phyloP scores from a whole-genome alignment of 1,140 invertebrate species.

The Brachionus rubens region DNA sequence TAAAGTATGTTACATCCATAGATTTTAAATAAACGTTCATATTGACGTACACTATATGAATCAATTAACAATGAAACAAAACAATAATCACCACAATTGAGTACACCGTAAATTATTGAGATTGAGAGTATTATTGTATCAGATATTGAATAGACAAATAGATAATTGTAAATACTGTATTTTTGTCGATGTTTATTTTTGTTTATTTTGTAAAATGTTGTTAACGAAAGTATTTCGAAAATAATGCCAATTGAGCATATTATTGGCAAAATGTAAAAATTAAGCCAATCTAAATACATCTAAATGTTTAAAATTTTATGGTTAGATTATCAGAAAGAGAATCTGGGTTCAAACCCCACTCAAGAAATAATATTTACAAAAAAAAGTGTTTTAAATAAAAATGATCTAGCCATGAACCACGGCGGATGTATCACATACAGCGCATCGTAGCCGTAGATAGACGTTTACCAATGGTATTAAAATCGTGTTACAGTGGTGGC shows the following conservation, averaged over 20 bases:
- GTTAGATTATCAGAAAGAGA: too few species aligned
- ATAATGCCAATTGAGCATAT: neutral
- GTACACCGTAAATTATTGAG: slow-evolving; percentile 3
- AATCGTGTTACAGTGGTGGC: too few species aligned
- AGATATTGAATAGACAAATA: neutral
- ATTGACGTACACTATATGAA: neutral
- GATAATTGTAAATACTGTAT: slow-evolving; percentile 3
- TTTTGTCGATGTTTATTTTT: neutral
- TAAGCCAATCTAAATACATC: neutral
- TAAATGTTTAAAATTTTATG: too few species aligned
- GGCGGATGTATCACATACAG: too few species aligned
- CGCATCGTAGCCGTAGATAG: too few species aligned
- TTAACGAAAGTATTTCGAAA: slow-evolving; percentile 3
- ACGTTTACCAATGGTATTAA: too few species aligned
- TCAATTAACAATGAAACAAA: neutral
- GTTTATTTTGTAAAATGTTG: slow-evolving; percentile 25
- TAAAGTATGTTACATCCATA: neutral
- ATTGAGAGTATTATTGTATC: neutral
- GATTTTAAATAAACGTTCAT: slow-evolving; percentile 8
- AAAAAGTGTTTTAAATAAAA: too few species aligned
- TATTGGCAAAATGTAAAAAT: slow-evolving; percentile 8
- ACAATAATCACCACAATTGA: slow-evolving; percentile 4
- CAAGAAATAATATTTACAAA: too few species aligned
- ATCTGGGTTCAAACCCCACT: too few species aligned
- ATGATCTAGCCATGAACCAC: too few species aligned